Evolutionary conservation across 2,797 vertebrate genomes (phyloP).

Genomic region (Pseudochromis fuscus): DNA sequence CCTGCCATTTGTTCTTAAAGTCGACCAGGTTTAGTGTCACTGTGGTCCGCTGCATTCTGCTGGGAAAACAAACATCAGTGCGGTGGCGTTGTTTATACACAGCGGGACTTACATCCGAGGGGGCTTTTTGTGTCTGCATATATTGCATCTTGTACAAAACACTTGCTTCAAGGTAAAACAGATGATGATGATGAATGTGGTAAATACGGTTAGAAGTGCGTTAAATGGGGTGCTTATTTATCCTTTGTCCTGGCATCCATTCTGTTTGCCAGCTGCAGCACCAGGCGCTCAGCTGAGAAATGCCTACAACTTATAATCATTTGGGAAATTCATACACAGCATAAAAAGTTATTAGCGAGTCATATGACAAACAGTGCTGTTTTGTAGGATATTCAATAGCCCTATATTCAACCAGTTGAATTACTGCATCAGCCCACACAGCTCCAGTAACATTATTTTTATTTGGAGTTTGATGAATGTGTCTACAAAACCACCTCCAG

Average conservation of each 20-base stretch:
- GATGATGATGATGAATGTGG: constrained; percentile 57
- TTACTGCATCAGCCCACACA: constrained; percentile 11
- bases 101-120: constrained; percentile 14
- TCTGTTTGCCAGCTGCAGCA: constrained; percentile 23
- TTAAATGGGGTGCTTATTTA: constrained; percentile 59
- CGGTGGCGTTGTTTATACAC: constrained; percentile 56
- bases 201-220: constrained; percentile 37
- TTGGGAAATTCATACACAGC: constrained; percentile 28
- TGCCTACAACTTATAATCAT: constrained; percentile 38
- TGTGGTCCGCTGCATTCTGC: constrained; percentile 58
- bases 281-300: constrained; percentile 39
- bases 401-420: constrained; percentile 3
- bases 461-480: constrained; percentile 43
- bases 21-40: constrained; percentile 68
- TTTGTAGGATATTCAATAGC: constrained; percentile 21
- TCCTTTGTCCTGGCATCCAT: constrained; percentile 33
- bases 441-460: constrained; percentile 8
- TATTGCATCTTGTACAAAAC: constrained; percentile 25
- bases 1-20: constrained; percentile 77
- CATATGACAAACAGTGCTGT: constrained; percentile 36
- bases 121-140: background rate
- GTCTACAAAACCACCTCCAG: constrained; percentile 16
- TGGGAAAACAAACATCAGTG: constrained; percentile 67
- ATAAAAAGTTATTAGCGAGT: constrained; percentile 38
- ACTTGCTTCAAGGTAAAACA: constrained; percentile 44